These are phyloP conservation scores for Noctilio leporinus DNA, from an alignment of 2,113 vertebrate genomes.

Conservation along the genomic window DNA sequence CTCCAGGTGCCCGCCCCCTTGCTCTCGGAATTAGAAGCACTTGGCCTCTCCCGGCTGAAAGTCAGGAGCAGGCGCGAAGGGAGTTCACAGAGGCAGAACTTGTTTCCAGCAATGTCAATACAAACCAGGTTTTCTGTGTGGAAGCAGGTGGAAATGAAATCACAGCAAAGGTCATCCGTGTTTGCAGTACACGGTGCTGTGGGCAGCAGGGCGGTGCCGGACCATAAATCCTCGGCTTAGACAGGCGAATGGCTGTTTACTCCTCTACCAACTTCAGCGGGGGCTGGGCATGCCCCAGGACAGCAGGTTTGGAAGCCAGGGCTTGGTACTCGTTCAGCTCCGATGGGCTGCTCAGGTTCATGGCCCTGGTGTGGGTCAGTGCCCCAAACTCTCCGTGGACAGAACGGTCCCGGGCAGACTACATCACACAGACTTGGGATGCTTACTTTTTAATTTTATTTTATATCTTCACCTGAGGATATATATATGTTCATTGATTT, in stretches of 20 bases:
- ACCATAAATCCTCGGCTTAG: conserved; percentile 37
- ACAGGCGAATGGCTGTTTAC: neutral
- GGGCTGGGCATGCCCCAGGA: neutral
- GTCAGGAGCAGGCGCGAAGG: neutral
- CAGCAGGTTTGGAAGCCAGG: neutral
- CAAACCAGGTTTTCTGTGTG: conserved; percentile 27
- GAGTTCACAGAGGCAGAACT: conserved; percentile 11
- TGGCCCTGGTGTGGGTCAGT: neutral
- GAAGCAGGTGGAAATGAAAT: conserved; percentile 48
- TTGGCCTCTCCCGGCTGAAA: neutral
- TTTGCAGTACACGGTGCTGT: conserved; percentile 28
- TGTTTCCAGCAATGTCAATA: neutral
- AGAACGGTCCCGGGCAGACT: neutral
- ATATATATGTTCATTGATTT: no score
- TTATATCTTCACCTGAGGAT: no score
- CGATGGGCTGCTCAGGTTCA: neutral
- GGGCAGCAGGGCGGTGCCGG: conserved; percentile 5
- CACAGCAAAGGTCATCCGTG: conserved; percentile 56
- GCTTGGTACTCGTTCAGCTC: neutral
- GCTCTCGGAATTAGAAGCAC: neutral
- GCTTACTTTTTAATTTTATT: neutral
- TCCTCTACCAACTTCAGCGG: neutral
- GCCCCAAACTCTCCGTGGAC: neutral
- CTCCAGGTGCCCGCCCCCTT: neutral
- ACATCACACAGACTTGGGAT: neutral